Percentiles rank a stretch among this genome's conserved stretches.
phyloP scores from a whole-genome alignment of 2,113 vertebrate species.

The Phrynocephalus versicolor region DNA sequence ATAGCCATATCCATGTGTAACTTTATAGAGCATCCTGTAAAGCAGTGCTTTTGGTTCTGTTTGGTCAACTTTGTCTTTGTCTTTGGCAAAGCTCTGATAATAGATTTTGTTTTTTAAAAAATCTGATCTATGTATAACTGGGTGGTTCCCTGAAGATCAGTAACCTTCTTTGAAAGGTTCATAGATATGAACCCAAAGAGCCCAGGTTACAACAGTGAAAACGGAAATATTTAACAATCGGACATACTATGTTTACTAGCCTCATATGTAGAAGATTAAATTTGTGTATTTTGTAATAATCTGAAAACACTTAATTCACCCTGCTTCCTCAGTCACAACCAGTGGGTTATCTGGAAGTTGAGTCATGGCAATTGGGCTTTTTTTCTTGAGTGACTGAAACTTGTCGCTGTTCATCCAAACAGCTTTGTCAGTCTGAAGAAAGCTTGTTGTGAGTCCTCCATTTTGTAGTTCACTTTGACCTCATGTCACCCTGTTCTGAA shows the following conservation, averaged over 20 bases:
- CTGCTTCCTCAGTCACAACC: not conserved
- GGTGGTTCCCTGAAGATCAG: not conserved
- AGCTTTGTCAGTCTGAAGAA: too few species aligned
- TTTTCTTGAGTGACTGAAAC: too few species aligned
- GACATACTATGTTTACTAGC: too few species aligned
- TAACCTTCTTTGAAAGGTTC: not conserved
- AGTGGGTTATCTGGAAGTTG: too few species aligned
- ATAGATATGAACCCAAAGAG: not conserved
- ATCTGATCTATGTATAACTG: not conserved
- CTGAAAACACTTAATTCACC: not conserved
- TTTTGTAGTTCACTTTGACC: too few species aligned
- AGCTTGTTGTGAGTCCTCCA: too few species aligned
- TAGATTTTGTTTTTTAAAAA: not conserved
- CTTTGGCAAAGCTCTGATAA: not conserved
- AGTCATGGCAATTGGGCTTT: too few species aligned
- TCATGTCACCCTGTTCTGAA: too few species aligned
- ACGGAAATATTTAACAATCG: not conserved
- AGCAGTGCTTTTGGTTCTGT: not conserved
- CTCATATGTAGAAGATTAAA: not conserved
- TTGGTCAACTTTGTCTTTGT: not conserved
- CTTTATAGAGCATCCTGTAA: constrained; percentile 17
- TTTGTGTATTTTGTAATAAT: not conserved
- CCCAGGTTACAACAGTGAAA: not conserved
- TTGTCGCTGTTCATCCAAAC: too few species aligned
- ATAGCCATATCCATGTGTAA: not conserved